Conservation (phyloP, 2,113 vertebrate genomes). For the Riparia riparia region DNA sequence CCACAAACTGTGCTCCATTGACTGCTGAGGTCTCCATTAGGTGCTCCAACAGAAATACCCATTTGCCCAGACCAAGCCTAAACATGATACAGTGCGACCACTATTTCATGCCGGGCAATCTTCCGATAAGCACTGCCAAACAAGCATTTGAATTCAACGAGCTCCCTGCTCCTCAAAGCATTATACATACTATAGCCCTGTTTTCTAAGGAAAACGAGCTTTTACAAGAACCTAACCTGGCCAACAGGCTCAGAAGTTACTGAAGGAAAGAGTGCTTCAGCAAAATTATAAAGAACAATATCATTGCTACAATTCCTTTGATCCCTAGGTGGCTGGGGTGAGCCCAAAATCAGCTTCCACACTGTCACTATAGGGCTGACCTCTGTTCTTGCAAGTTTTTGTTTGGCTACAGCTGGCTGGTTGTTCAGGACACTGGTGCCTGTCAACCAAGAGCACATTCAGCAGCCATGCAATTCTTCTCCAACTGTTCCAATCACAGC, state of each 20-base stretch:
- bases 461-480: background rate
- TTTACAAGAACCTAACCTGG: background rate
- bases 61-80: background rate
- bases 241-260: background rate
- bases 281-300: background rate
- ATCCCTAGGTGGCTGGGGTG: background rate
- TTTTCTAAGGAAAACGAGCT: background rate
- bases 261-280: rapidly evolving
- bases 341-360: background rate
- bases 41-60: background rate
- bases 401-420: background rate
- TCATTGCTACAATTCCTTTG: background rate
- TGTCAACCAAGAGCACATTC: background rate
- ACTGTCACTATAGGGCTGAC: background rate
- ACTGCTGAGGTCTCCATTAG: background rate
- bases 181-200: background rate
- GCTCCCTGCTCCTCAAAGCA: background rate
- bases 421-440: background rate
- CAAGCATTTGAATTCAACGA: background rate
- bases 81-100: background rate
- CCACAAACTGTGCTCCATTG: background rate
- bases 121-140: background rate
- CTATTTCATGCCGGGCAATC: background rate
- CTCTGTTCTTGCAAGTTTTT: background rate
- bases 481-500: background rate